Conservation (phyloP, 2,888 invertebrate species). For the Nemapogon koenigi region DNA sequence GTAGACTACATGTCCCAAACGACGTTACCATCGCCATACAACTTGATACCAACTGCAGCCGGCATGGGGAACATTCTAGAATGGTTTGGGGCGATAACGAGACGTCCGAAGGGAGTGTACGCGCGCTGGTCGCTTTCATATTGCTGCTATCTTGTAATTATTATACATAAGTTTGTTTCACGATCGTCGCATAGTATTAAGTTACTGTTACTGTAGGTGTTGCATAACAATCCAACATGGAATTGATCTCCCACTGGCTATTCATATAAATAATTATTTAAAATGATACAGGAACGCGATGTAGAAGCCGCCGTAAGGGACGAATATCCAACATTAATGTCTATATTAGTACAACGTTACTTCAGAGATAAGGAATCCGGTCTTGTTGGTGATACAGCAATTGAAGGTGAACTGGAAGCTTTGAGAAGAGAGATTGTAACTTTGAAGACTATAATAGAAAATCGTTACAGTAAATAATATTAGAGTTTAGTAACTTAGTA, state of each 20-base stretch:
- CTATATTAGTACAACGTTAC: constrained; percentile 66
- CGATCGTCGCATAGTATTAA: too few relatives aligned
- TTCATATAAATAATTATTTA: too few relatives aligned
- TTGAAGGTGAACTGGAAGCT: constrained; percentile 42
- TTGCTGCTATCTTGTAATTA: constrained; percentile 42
- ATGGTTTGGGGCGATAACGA: constrained; percentile 44
- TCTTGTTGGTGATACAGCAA: constrained; percentile 22
- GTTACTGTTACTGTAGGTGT: too few relatives aligned
- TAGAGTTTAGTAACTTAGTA: not conserved
- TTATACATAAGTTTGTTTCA: too few relatives aligned
- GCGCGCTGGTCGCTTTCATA: constrained; percentile 50
- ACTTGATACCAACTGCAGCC: constrained; percentile 68
- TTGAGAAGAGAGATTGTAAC: constrained; percentile 50
- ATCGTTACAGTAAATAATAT: not conserved
- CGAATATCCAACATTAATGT: constrained; percentile 64
- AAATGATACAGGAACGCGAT: constrained; percentile 41
- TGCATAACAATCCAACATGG: too few relatives aligned
- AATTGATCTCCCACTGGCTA: too few relatives aligned
- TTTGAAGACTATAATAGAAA: constrained; percentile 18
- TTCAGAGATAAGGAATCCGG: constrained; percentile 53
- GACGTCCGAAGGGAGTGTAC: constrained; percentile 29
- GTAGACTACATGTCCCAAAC: constrained; percentile 75
- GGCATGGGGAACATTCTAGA: constrained; percentile 52
- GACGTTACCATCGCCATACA: constrained; percentile 74
- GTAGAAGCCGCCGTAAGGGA: constrained; percentile 33